Evolutionary conservation across 2,888 invertebrate genomes (phyloP).

Genomic region (Antheraea assamensis): DNA sequence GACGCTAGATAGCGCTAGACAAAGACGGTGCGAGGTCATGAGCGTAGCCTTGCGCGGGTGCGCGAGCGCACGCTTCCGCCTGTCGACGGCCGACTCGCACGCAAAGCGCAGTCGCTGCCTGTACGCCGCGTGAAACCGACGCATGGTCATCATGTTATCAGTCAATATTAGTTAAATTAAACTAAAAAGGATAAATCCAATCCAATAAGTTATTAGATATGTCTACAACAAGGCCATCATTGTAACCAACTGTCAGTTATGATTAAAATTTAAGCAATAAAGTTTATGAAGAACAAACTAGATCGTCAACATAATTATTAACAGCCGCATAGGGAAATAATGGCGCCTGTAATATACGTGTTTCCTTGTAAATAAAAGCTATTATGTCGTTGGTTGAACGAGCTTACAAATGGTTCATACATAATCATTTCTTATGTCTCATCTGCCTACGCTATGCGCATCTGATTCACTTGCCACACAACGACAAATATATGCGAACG

Average conservation of each 20-base stretch:
- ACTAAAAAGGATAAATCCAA: neutral
- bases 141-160: neutral
- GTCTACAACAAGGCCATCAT: neutral
- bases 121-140: slow-evolving; percentile 49
- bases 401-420: slow-evolving; percentile 48
- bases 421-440: slow-evolving; percentile 41
- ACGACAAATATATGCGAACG: neutral
- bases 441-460: slow-evolving; percentile 50
- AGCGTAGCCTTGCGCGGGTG: slow-evolving; percentile 81
- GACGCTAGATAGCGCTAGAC: slow-evolving; percentile 80
- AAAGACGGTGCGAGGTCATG: slow-evolving; percentile 81
- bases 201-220: neutral
- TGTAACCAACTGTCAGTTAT: neutral
- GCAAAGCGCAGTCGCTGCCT: slow-evolving; percentile 52
- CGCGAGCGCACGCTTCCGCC: slow-evolving; percentile 76
- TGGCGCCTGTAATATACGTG: slow-evolving; percentile 27
- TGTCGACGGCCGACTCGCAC: slow-evolving; percentile 60
- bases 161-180: neutral
- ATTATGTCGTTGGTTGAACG: slow-evolving; percentile 36
- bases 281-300: slow-evolving; percentile 26
- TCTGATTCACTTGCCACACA: slow-evolving; percentile 24
- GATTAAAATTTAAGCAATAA: slow-evolving; percentile 1
- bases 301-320: slow-evolving; percentile 10
- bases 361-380: slow-evolving; percentile 43
- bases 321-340: slow-evolving; percentile 29